Conservation (phyloP, 2,888 invertebrate species). For the Bibio marci region DNA sequence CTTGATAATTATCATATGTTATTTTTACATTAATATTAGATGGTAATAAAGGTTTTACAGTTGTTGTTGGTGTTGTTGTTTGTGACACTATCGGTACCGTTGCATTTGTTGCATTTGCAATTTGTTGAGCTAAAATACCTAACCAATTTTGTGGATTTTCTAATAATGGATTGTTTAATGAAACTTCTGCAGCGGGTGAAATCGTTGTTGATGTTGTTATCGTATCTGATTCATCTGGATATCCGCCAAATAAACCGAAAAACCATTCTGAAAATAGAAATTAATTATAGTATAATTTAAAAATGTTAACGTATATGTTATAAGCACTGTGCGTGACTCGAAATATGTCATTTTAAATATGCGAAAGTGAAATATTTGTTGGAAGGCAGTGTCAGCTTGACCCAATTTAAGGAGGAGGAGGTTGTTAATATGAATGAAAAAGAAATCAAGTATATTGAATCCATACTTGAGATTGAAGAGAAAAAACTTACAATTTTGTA, state of each 20-base stretch:
- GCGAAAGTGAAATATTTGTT: too few species aligned
- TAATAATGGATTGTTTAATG: slow-evolving; percentile 14
- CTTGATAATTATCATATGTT: slow-evolving; percentile 32
- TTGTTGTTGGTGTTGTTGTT: slow-evolving; percentile 14
- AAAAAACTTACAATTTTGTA: too few species aligned
- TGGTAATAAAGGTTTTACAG: slow-evolving; percentile 13
- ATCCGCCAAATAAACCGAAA: slow-evolving; percentile 31
- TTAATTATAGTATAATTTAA: background rate
- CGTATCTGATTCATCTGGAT: slow-evolving; percentile 10
- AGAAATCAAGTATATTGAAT: too few species aligned
- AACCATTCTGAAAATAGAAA: slow-evolving; percentile 29
- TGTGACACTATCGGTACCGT: too few species aligned
- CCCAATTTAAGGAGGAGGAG: too few species aligned
- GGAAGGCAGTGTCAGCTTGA: too few species aligned
- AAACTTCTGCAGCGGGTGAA: slow-evolving; percentile 16
- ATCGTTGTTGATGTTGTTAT: slow-evolving; percentile 19
- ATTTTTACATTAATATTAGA: slow-evolving; percentile 5
- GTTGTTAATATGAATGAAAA: too few species aligned
- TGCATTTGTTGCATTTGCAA: slow-evolving; percentile 19
- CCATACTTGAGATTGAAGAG: too few species aligned
- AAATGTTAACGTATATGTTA: background rate
- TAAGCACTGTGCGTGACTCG: background rate
- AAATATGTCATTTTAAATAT: too few species aligned
- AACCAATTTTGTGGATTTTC: slow-evolving; percentile 21
- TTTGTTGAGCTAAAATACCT: slow-evolving; percentile 25